Evolutionary conservation across 2,888 invertebrate species (phyloP).

Genomic region (Drosophila rubida): DNA sequence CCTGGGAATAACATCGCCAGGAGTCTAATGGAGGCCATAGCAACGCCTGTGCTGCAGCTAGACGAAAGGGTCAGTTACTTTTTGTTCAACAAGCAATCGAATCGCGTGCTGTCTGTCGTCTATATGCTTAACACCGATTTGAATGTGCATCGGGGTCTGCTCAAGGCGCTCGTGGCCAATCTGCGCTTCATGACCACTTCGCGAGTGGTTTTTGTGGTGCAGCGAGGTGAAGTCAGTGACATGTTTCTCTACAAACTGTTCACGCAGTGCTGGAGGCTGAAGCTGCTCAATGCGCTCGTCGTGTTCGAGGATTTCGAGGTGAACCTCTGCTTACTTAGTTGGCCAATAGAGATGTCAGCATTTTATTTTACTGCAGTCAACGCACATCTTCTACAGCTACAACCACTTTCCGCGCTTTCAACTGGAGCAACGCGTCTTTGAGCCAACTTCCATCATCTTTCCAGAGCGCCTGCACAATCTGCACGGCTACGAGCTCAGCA

Average conservation of each 20-base stretch:
- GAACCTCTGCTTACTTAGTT: not conserved
- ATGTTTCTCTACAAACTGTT: conserved; percentile 58
- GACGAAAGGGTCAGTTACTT: conserved; percentile 63
- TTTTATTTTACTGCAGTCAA: conserved; percentile 34
- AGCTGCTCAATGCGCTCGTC: conserved; percentile 72
- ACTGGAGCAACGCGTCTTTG: conserved; percentile 50
- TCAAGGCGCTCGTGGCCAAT: conserved; percentile 59
- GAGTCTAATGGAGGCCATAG: conserved; percentile 49
- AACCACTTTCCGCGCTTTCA: conserved; percentile 69
- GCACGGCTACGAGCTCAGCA: conserved; percentile 59
- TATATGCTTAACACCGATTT: conserved; percentile 45
- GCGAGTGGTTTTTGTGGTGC: conserved; percentile 71
- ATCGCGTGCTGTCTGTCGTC: conserved; percentile 62
- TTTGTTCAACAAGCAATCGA: conserved; percentile 54
- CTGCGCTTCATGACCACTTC: conserved; percentile 70
- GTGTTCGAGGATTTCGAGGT: conserved; percentile 69
- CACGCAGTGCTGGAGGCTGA: conserved; percentile 62
- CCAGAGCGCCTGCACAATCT: conserved; percentile 68
- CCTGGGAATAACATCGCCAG: conserved; percentile 25
- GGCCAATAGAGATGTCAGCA: not conserved
- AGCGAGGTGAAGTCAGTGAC: conserved; percentile 26
- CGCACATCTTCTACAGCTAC: conserved; percentile 66
- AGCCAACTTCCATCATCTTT: conserved; percentile 39
- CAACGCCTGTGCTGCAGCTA: conserved; percentile 66
- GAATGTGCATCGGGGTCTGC: conserved; percentile 46